Base-by-base conservation (phyloP, 2,888 invertebrate genomes). In the Dolichomitus sp. region DNA sequence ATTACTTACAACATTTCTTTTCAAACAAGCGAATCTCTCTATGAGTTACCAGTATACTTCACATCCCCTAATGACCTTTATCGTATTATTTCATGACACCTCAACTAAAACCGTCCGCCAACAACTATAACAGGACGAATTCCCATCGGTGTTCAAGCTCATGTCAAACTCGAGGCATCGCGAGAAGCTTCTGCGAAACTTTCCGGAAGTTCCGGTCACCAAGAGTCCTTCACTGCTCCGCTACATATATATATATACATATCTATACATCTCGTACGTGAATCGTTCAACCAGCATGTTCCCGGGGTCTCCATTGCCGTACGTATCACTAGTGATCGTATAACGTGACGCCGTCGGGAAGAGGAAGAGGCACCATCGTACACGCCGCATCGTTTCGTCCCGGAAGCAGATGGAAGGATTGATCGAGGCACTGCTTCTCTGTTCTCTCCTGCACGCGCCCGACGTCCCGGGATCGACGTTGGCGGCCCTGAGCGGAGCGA, bases 381-480 rank as follows among this genome's bases (percentile, higher is more conserved):
- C 50, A 52, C 14, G n/a, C 59, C 40, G 75, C 69, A 42, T 66
- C 54, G 72, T 33, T 72, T 17, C 72, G 54, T 59, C 45, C 81
- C 73, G 81, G 81, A 82, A 78, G 78, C 81, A 78, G 81, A 82
- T 77, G 81, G 81, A 65, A 82, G 74, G 78, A 82, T 82, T 82
- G 77, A 81, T 77, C 78, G 81, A 54, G 69, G 40, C 54, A 12
- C 40, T 14, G 27, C 42, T 42, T 42, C 63, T 52, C 5, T 30
- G 40, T 27, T 50, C 27, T 63, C 37, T 19, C 65, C 17, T 9
- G 11, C 65, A 30, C 54, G 52, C 74, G 74, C 65, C 23, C 37
- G 23, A 30, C 65, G 33, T 37, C 54, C 37, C 69, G 30, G n/a
- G 9, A 48, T 75, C 74, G 33, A 66, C 65, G 65, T 75, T 65